Evolutionary conservation across 2,113 vertebrate genomes (phyloP).

Genomic region (Atherinomorus stipes): DNA sequence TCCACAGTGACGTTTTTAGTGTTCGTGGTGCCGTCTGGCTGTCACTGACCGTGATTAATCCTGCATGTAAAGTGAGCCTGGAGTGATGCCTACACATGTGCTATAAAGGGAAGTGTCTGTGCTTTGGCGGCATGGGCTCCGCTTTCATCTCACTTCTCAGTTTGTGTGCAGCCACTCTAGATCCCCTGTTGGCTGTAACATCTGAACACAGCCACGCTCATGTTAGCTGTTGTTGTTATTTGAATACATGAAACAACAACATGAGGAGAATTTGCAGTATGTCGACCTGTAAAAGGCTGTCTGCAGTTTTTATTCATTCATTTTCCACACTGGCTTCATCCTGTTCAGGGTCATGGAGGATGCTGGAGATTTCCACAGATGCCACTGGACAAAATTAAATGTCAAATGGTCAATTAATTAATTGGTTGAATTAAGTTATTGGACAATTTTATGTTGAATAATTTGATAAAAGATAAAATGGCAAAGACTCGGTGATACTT

Average conservation of each 20-base stretch:
- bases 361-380: too few species aligned
- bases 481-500: too few species aligned
- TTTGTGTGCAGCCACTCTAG: slow-evolving; percentile 43
- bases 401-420: background rate
- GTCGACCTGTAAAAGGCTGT: background rate
- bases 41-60: slow-evolving; percentile 75
- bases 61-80: slow-evolving; percentile 68
- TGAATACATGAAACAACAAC: background rate
- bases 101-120: slow-evolving; percentile 59
- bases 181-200: slow-evolving; percentile 9
- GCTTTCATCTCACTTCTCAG: slow-evolving; percentile 62
- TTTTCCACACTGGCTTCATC: too few species aligned
- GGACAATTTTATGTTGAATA: too few species aligned
- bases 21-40: slow-evolving; percentile 76
- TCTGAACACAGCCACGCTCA: background rate
- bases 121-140: slow-evolving; percentile 14
- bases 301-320: too few species aligned
- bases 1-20: slow-evolving; percentile 76
- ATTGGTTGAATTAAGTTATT: too few species aligned
- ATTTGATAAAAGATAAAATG: too few species aligned
- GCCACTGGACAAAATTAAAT: background rate
- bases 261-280: background rate
- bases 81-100: slow-evolving; percentile 60
- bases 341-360: too few species aligned
- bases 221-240: background rate